phyloP scores from a whole-genome alignment of 2,113 vertebrate genomes.

The Lasiurus cinereus region DNA sequence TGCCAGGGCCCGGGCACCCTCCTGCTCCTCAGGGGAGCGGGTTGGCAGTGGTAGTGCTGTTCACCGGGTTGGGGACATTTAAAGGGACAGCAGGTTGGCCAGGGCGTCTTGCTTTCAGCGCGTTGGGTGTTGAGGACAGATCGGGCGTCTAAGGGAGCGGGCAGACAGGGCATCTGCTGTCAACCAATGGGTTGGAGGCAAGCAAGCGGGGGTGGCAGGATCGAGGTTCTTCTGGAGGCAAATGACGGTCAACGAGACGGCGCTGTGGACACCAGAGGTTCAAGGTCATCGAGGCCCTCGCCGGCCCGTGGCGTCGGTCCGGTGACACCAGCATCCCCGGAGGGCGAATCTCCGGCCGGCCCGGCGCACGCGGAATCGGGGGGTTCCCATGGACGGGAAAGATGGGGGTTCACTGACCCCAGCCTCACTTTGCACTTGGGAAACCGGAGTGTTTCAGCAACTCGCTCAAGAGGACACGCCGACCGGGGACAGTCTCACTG shows the following conservation, averaged over 20 bases:
- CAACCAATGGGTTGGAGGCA: neutral
- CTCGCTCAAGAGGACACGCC: neutral
- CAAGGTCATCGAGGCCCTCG: neutral
- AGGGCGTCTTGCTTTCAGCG: accelerated
- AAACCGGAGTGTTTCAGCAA: neutral
- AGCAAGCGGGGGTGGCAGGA: too few relatives aligned
- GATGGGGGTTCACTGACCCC: too few relatives aligned
- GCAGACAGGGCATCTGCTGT: accelerated
- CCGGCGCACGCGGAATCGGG: neutral
- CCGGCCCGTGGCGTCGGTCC: too few relatives aligned
- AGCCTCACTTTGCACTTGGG: accelerated
- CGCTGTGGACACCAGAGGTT: neutral
- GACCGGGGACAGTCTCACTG: neutral
- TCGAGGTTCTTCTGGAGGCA: neutral
- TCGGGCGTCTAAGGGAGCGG: neutral
- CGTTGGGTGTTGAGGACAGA: neutral
- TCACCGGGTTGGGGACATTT: neutral
- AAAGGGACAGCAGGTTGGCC: neutral
- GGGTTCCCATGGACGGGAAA: accelerated
- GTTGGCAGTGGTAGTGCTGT: neutral
- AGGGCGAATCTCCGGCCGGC: neutral
- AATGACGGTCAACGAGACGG: neutral
- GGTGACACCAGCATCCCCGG: accelerated
- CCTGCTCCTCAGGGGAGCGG: accelerated
- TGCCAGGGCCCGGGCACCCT: too few relatives aligned